Evolutionary conservation across 2,888 invertebrate species (phyloP), one percentile per base, ranked within the genome.

Genomic region (Quadroppia sp.): DNA sequence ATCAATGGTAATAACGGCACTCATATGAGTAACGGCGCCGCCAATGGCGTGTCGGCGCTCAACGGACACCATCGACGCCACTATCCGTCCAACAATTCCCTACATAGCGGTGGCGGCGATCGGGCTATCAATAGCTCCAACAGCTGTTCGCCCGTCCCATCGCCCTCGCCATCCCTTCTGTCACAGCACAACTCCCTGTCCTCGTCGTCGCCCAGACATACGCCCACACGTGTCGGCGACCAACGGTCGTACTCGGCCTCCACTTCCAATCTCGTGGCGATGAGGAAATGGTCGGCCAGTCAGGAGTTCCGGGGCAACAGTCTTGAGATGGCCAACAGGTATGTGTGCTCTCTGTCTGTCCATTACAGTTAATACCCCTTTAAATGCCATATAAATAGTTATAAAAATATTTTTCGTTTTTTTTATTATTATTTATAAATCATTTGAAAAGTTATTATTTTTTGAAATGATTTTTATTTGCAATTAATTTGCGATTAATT

Each of bases 41-140:
- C 23, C 40, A 56, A 72, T 30, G 56, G 42, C 36, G 6, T 69
- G 13, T 59, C 36, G 1, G 45, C 45, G n/a, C n/a, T n/a, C 15
- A 70, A 73, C 7, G 71, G 76, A 15, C 71, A 67, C 17, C 45
- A 76, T 9, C 36, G 74, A 11, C 73, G 89, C 15, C 90, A 90
- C 82, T 90, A 91, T 83, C 91, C 91, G 81, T 91, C 91, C 0
- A 90, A 90, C 69, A 89, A 89, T 23, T 90, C 90, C 2, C 85
- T 90, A 70, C 91, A 91, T 83, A 91, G 91, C 71, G 80, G 80
- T 20, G 23, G 50, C 17, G 90, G 90, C 82, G 89, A 89, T 75
- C 90, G 89, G 9, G n/a, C n/a, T n/a, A n/a, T n/a, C n/a, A n/a
- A n/a, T n/a, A 91, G 90, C 80, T 90, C 90, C 20, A 70, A 67